Conservation (phyloP, 2,888 invertebrate genomes). For the Tuberolachnus salignus region DNA sequence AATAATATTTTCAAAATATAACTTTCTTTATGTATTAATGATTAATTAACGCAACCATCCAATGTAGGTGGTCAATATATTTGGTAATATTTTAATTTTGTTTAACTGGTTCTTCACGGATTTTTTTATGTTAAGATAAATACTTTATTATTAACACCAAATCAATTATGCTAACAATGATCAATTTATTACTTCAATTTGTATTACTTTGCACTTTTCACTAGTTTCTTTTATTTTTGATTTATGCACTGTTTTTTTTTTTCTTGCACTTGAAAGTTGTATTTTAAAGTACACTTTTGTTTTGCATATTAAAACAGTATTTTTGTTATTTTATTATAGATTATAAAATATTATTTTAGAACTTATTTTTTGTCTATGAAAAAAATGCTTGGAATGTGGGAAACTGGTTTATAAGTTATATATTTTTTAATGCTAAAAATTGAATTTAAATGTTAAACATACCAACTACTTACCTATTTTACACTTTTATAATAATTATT, state of each 20-base stretch:
- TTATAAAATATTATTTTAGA: not conserved
- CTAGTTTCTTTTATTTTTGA: slow-evolving; percentile 27
- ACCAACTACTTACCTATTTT: not conserved
- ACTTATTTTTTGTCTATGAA: not conserved
- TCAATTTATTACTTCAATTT: slow-evolving; percentile 48
- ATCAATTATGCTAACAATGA: slow-evolving; percentile 46
- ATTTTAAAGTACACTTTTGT: not conserved
- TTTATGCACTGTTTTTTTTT: slow-evolving; percentile 37
- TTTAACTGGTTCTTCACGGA: slow-evolving; percentile 32
- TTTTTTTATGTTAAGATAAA: slow-evolving; percentile 34
- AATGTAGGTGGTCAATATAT: slow-evolving; percentile 48
- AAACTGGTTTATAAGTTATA: not conserved
- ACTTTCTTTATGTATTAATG: slow-evolving; percentile 38
- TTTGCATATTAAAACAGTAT: slow-evolving; percentile 8
- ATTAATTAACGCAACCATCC: slow-evolving; percentile 57
- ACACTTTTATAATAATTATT: not conserved
- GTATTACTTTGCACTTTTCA: slow-evolving; percentile 33
- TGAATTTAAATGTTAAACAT: not conserved
- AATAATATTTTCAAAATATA: slow-evolving; percentile 1
- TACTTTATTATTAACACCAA: slow-evolving; percentile 31
- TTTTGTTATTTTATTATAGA: slow-evolving; percentile 1
- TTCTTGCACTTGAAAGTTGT: slow-evolving; percentile 28
- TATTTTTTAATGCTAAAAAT: slow-evolving; percentile 7
- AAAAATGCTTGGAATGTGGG: slow-evolving; percentile 4
- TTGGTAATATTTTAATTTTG: slow-evolving; percentile 44